Evolutionary conservation across 2,888 invertebrate genomes (phyloP).

Genomic region (Andricus curvator): DNA sequence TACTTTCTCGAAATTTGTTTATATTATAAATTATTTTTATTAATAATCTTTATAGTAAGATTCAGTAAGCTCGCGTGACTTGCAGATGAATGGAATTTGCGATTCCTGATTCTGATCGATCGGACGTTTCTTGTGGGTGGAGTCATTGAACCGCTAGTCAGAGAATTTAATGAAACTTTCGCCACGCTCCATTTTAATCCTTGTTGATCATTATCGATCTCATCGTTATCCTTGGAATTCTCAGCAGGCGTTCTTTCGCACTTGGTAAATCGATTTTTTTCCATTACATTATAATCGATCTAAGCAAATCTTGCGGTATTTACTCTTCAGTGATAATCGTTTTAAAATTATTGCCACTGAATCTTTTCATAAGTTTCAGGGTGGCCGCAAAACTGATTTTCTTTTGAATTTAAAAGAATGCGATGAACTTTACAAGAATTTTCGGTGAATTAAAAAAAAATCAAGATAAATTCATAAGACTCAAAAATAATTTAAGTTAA

Average conservation of each 20-base stretch:
- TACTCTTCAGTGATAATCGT: background rate
- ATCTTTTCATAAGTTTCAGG: background rate
- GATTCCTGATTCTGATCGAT: constrained; percentile 23
- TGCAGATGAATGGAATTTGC: constrained; percentile 20
- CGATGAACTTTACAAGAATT: too few species aligned
- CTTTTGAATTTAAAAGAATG: too few species aligned
- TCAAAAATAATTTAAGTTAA: too few species aligned
- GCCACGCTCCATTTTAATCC: constrained; percentile 29
- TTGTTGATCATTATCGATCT: constrained; percentile 1
- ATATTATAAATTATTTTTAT: background rate
- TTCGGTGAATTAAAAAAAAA: too few species aligned
- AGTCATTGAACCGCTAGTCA: constrained; percentile 48
- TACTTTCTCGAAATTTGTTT: background rate
- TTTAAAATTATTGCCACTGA: background rate
- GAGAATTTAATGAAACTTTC: constrained; percentile 26
- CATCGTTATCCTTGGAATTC: constrained; percentile 16
- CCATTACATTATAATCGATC: background rate
- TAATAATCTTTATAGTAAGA: background rate
- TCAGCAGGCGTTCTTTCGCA: background rate
- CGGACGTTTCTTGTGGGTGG: constrained; percentile 28
- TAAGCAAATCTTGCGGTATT: background rate
- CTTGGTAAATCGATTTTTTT: background rate
- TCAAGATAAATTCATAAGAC: too few species aligned
- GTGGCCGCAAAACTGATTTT: too few species aligned
- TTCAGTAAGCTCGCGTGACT: constrained; percentile 12